These are phyloP conservation scores for Xanthia icteritia DNA, from an alignment of 2,888 invertebrate genomes.

Conservation along the genomic window DNA sequence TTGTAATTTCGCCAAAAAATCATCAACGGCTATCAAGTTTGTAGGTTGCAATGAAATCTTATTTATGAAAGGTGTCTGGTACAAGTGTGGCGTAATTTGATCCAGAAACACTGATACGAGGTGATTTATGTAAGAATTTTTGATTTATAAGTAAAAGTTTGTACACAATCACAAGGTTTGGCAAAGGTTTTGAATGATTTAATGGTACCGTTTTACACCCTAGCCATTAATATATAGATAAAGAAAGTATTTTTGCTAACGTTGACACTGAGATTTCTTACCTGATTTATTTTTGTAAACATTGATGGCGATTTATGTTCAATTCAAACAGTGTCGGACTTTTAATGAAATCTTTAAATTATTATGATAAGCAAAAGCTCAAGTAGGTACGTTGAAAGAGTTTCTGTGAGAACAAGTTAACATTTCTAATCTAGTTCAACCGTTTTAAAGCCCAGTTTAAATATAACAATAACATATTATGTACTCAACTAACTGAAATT, in stretches of 20 bases:
- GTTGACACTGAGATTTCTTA: conserved; percentile 3
- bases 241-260: conserved; percentile 31
- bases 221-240: neutral
- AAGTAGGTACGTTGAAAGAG: neutral
- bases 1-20: conserved; percentile 49
- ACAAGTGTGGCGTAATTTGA: conserved; percentile 37
- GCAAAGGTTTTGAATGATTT: conserved; percentile 7
- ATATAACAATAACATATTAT: conserved; percentile 6
- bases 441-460: neutral
- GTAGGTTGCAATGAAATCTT: conserved; percentile 28
- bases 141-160: conserved; percentile 32
- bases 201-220: neutral
- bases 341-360: neutral
- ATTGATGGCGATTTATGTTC: neutral
- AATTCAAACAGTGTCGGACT: neutral
- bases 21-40: conserved; percentile 33
- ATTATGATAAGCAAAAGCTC: neutral
- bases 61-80: conserved; percentile 47
- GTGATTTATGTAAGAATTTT: conserved; percentile 40
- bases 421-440: conserved; percentile 14
- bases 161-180: conserved; percentile 6
- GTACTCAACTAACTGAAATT: neutral
- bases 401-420: conserved; percentile 20
- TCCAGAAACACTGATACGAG: conserved; percentile 35
- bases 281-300: conserved; percentile 3